These are phyloP conservation scores for Taxidea taxus DNA, from an alignment of 2,113 vertebrate genomes.

Conservation along the genomic window DNA sequence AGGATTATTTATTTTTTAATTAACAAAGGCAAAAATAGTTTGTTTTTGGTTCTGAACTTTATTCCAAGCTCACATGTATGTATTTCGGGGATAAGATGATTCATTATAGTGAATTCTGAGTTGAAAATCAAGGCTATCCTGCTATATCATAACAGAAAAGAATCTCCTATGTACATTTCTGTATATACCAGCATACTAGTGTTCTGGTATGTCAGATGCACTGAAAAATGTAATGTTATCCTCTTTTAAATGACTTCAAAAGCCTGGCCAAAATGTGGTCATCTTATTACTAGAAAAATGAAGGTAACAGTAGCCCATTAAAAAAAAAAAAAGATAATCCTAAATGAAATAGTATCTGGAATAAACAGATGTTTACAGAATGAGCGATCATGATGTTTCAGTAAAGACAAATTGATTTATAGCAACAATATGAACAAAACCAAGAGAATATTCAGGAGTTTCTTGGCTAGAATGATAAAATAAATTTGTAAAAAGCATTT, in stretches of 20 bases:
- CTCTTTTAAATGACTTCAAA: conserved; percentile 4
- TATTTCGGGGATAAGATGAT: neutral
- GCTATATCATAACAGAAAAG: conserved; percentile 21
- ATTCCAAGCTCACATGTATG: neutral
- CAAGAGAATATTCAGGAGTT: conserved; percentile 9
- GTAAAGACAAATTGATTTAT: neutral
- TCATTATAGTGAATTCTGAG: neutral
- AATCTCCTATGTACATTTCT: neutral
- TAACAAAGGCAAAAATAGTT: neutral
- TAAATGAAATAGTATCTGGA: conserved; percentile 22
- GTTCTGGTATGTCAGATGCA: neutral
- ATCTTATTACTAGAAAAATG: neutral
- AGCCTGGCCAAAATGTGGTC: neutral
- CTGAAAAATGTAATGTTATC: neutral
- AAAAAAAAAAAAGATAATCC: conserved; percentile 17
- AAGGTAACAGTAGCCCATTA: neutral
- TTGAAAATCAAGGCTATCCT: conserved; percentile 13
- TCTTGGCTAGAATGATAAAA: conserved; percentile 24
- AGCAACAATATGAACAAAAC: conserved; percentile 19
- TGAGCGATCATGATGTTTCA: neutral
- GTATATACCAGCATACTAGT: neutral
- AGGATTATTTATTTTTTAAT: neutral
- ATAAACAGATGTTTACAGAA: conserved; percentile 14
- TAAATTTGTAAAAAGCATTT: conserved; percentile 14
- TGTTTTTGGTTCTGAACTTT: neutral